Base-by-base conservation (phyloP, 2,888 invertebrate species). In the Melitaea athalia region DNA sequence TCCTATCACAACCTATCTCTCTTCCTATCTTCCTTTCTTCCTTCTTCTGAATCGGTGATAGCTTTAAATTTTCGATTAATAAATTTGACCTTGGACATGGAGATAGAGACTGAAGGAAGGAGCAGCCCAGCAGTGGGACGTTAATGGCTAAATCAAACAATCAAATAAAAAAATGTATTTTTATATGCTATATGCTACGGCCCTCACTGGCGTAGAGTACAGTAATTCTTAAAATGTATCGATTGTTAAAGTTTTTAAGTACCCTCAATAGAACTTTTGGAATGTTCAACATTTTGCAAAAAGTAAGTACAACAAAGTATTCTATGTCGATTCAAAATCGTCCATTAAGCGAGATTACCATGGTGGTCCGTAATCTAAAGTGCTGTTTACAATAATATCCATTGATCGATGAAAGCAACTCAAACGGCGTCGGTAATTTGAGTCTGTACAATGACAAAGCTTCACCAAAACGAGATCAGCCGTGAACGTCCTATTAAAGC, bases 401-500 rank as follows among this genome's bases (percentile, higher is more conserved):
- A 81, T 79, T 78, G 74, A 78, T 78, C 76, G 72, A 78, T 78
- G 74, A 78, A 76, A 78, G 73, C 76, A 78, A 75, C 78, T 78
- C 81, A 83, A 82, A 80, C 82, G 76, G 82, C 84, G 79, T 85
- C 82, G 83, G 82, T 85, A 83, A 89, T 90, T 89, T 85, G 82
- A 76, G 72, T 75, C 69, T 67, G 78, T 75, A 87, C 86, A 87
- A 88, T 81, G 68, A 74, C 68, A 63, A 68, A 82, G 76, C 77
- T 78, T 78, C 78, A 80, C 80, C 83, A 82, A 85, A 87, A 88
- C 82, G 83, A 86, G 89, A 89, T 90, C 89, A 87, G 78, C 83
- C 85, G 79, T 81, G 82, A 81, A 78, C 72, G 80, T 80, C 79
- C 74, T 42, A 57, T 57, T 57, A 57, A 57, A 57, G 57, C 38